These are phyloP conservation scores for Trachythela sp. DNA, from an alignment of 64 coral and sea anemone species.

Conservation along the genomic window DNA sequence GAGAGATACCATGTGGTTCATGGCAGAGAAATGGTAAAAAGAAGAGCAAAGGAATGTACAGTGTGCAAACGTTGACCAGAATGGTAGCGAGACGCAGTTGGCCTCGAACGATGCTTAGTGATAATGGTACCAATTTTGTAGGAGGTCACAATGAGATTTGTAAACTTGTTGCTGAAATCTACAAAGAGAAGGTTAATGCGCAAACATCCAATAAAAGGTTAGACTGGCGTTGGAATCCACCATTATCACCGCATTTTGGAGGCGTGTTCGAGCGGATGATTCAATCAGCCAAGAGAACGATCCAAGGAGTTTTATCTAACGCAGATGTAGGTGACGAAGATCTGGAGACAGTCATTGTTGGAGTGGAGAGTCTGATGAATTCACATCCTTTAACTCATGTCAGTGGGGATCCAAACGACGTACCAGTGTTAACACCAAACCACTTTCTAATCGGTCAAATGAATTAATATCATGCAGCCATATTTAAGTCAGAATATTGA, in stretches of 20 bases:
- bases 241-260: conserved; percentile 46
- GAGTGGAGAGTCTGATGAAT: conserved; percentile 58
- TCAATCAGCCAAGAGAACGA: conserved; percentile 42
- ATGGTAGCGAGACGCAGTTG: conserved; percentile 41
- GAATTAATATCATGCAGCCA: no score
- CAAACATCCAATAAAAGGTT: conserved; percentile 45
- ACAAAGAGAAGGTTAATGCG: conserved; percentile 30
- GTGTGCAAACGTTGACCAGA: conserved; percentile 31
- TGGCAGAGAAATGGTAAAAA: conserved; percentile 26
- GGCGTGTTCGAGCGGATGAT: conserved; percentile 53
- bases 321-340: conserved; percentile 51
- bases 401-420: conserved; percentile 43
- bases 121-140: conserved; percentile 49
- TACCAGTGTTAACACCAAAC: no score
- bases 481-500: no score
- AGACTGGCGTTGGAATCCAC: conserved; percentile 47
- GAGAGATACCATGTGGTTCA: conserved; percentile 47
- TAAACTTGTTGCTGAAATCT: conserved; percentile 16
- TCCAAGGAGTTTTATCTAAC: conserved; percentile 35
- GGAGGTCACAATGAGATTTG: conserved; percentile 10
- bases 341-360: conserved; percentile 40
- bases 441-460: no score
- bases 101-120: conserved; percentile 42
- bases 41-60: neutral
- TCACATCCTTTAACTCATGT: conserved; percentile 42